Base-by-base conservation (phyloP, 2,888 invertebrate genomes). In the Ophion obscuratus region DNA sequence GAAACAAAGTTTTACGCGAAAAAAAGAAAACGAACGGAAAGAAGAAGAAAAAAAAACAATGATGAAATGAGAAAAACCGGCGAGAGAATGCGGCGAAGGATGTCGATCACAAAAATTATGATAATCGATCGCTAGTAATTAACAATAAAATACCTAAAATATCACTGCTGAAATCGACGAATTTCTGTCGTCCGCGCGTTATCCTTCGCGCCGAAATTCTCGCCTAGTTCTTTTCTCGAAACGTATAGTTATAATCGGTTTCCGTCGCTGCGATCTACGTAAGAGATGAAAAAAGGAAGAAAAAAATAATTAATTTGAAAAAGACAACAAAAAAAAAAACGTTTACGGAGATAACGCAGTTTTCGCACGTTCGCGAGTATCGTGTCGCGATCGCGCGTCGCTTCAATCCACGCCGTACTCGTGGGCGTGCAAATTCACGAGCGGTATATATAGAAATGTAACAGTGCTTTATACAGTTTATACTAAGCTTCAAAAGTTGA, bases 401-500 rank as follows among this genome's bases (percentile, higher is more conserved):
- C 47, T 62, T n/a, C 62, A 27, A 44, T 74, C 67, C 47, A 44
- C 27, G 68, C 77, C 67, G 77, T 77, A 83, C 64, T 81, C 81
- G 79, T 78, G 53, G 53, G 11, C 71, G 70, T 67, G 78, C 86
- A 73, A 77, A 79, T 79, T 78, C 84, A 70, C 84, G 82, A 83
- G 75, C 83, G 84, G 83, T 84, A 88, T 87, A 77, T 68, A 77
- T 67, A 78, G 87, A 90, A 88, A 90, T 89, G 88, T 90, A 88
- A 89, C 92, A 93, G 92, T 91, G 94, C 94, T 94, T 93, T 93
- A 93, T 93, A 92, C 91, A 93, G 93, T 94, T 93, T 93, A 93
- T 93, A 92, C 91, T 93, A 93, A 92, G 94, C 94, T 94, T 94
- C 89, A 88, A 88, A 86, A 83, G 83, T 77, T 83, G 27, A 79